These are phyloP conservation scores for Gonocerus acuteangulatus DNA, from an alignment of 2,888 invertebrate species.

Conservation along the genomic window DNA sequence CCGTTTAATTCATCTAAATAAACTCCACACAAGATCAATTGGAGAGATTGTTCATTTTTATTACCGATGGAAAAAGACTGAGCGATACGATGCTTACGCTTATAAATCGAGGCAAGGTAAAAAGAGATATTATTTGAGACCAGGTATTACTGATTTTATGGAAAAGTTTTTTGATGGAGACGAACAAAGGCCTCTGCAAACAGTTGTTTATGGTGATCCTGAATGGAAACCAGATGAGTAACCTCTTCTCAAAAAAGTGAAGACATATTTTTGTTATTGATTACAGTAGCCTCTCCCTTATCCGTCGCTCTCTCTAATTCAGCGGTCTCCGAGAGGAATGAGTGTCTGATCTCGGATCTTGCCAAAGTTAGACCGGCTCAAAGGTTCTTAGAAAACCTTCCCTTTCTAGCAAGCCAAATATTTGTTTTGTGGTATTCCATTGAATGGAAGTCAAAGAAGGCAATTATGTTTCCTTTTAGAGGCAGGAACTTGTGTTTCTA, in stretches of 20 bases:
- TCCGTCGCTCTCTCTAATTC: too few relatives aligned
- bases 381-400: too few relatives aligned
- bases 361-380: too few relatives aligned
- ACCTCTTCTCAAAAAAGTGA: background rate
- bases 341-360: too few relatives aligned
- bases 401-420: too few relatives aligned
- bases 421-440: too few relatives aligned
- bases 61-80: constrained; percentile 97
- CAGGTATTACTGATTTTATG: constrained; percentile 90
- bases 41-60: constrained; percentile 95
- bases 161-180: constrained; percentile 85
- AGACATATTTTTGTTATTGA: too few relatives aligned
- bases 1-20: constrained; percentile 83
- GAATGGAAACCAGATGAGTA: constrained; percentile 33
- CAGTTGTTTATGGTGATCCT: constrained; percentile 38
- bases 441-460: too few relatives aligned
- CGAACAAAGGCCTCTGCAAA: constrained; percentile 46
- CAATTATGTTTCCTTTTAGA: too few relatives aligned
- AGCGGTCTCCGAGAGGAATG: too few relatives aligned
- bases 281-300: too few relatives aligned
- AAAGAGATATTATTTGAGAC: constrained; percentile 84
- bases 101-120: constrained; percentile 82
- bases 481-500: too few relatives aligned
- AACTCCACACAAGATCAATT: constrained; percentile 86
- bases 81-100: constrained; percentile 83